Conservation (phyloP, 2,888 invertebrate species). For the Eristalinus aeneus region DNA sequence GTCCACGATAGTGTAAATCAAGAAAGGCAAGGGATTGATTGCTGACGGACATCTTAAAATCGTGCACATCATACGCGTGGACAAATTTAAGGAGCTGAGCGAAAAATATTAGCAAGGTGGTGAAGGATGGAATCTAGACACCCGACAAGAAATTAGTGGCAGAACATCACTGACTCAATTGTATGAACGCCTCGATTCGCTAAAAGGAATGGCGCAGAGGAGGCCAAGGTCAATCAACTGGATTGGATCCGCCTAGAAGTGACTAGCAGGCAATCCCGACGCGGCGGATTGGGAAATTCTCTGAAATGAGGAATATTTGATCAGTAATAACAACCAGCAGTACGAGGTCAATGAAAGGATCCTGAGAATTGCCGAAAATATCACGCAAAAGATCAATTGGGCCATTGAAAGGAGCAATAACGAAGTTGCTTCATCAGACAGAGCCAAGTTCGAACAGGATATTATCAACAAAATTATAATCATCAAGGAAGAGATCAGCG, state of each 20-base stretch:
- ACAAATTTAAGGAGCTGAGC: neutral
- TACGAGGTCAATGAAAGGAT: constrained; percentile 45
- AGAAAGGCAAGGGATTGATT: neutral
- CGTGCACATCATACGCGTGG: neutral
- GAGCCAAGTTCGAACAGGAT: constrained; percentile 3
- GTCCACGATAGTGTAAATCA: neutral
- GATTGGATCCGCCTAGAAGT: constrained; percentile 61
- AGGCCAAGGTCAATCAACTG: constrained; percentile 44
- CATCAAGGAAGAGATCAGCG: too few relatives aligned
- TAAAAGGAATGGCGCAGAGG: neutral
- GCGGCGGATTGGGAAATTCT: constrained; percentile 21
- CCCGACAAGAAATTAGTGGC: neutral
- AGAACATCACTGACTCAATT: neutral
- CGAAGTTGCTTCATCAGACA: neutral
- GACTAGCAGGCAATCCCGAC: constrained; percentile 47
- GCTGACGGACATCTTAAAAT: neutral
- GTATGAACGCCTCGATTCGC: neutral
- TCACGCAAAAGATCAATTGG: constrained; percentile 7
- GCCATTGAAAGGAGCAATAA: constrained; percentile 18
- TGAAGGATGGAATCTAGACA: neutral
- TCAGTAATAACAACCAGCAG: constrained; percentile 41
- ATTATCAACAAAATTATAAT: too few relatives aligned
- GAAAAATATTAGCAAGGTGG: neutral
- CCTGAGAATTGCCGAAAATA: neutral
- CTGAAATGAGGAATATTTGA: constrained; percentile 11